Base-by-base conservation (phyloP, 2,797 vertebrate species). In the Acipenser transmontanus region DNA sequence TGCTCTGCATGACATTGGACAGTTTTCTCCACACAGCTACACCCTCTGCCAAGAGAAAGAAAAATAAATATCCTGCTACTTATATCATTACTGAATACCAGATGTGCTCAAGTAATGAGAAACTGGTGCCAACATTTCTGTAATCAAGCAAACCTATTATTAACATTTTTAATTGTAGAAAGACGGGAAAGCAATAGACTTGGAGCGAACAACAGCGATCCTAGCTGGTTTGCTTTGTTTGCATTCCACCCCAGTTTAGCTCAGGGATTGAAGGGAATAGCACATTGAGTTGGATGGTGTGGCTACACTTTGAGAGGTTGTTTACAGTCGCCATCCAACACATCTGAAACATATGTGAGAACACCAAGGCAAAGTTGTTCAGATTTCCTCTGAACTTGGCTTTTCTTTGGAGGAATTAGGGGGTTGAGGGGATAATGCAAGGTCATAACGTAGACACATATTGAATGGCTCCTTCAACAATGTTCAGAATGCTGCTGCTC, bases 51-150 rank as follows among this genome's bases (percentile, higher is more conserved):
- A 90, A 80, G 63, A 51, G 68, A 73, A 81, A 77, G 77, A 70
- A 78, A 75, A 20, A 72, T 72, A 85, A 89, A 84, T 80, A 84
- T 89, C 81, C 84, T 89, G 87, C 89, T 93, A 91, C 91, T 92
- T 92, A 90, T 81, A 87, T 88, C 89, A 92, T 93, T 91, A 90
- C 90, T 88, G 86, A 90, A 88, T 87, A 90, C 88, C 87, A 92
- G 88, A 92, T 88, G 84, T 88, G 87, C 86, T 89, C 83, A 81
- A 84, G 12, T 84, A 80, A 83, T 80, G 82, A 80, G 74, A 71
- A 72, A 75, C 79, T 74, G 69, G 76, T 89, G 88, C 91, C 90
- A 91, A 86, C 80, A 82, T 83, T 74, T 74, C 82, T 70, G 88
- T 85, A 87, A 90, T 88, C 87, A 88, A 86, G 86, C 85, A 80